phyloP scores from a whole-genome alignment of 2,888 invertebrate species.

The Xestobium rufovillosum region DNA sequence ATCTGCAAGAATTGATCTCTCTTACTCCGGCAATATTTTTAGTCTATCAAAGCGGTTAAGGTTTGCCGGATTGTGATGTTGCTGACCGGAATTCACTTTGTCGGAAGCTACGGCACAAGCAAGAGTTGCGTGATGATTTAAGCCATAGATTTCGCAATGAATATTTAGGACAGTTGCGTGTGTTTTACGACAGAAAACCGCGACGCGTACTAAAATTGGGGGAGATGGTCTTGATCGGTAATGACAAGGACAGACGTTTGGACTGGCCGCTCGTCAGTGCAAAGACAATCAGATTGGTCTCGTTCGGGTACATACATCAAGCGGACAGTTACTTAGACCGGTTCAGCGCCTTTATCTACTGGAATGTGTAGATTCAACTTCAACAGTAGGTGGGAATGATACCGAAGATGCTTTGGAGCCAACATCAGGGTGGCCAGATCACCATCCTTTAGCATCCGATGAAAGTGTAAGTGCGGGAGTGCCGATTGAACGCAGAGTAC shows the following conservation, averaged over 20 bases:
- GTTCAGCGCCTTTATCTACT: conserved; percentile 19
- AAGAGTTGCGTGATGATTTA: conserved; percentile 22
- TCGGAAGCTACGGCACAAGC: conserved; percentile 17
- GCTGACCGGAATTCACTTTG: conserved; percentile 18
- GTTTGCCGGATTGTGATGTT: conserved; percentile 22
- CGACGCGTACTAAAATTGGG: conserved; percentile 10
- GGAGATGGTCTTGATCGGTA: conserved; percentile 21
- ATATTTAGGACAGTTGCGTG: conserved; percentile 22
- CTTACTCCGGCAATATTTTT: conserved; percentile 29
- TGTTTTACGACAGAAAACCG: conserved; percentile 8
- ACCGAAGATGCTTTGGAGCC: no score
- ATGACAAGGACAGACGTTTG: conserved; percentile 18
- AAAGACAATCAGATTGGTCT: conserved; percentile 18
- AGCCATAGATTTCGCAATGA: conserved; percentile 21
- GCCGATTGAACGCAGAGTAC: no score
- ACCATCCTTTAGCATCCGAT: no score
- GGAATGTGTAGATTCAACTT: no score
- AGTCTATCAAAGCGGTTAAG: conserved; percentile 18
- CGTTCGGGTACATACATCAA: conserved; percentile 13
- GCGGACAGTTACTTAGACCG: conserved; percentile 17
- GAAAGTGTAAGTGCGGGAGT: no score
- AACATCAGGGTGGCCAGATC: no score
- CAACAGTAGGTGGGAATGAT: no score
- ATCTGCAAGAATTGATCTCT: conserved; percentile 15
- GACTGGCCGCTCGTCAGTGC: conserved; percentile 20